phyloP scores from a whole-genome alignment of 2,888 invertebrate genomes.

The Zhengitettix transpicula region DNA sequence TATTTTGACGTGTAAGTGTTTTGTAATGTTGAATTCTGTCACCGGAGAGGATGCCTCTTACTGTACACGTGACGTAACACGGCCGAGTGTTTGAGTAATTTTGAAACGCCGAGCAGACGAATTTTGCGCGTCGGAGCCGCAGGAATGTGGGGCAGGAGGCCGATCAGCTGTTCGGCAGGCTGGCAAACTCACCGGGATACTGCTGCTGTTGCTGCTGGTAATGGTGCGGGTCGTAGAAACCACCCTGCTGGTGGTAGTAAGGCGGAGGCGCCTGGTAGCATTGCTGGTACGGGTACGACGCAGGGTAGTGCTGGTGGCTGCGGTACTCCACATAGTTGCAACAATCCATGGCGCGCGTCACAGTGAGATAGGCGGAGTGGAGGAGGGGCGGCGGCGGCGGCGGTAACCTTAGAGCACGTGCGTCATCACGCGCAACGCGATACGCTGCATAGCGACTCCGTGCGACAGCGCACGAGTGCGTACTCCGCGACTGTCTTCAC shows the following conservation, averaged over 20 bases:
- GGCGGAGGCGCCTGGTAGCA: neutral
- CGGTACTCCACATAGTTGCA: constrained; percentile 6
- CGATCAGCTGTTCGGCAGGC: neutral
- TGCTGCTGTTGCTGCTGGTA: constrained; percentile 2
- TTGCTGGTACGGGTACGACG: neutral
- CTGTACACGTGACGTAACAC: too few relatives aligned
- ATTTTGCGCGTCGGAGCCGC: too few relatives aligned
- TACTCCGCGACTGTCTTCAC: too few relatives aligned
- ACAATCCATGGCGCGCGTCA: constrained; percentile 2
- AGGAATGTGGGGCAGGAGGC: too few relatives aligned
- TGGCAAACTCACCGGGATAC: neutral
- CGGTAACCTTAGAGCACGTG: neutral
- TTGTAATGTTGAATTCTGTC: too few relatives aligned
- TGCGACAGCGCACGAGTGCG: too few relatives aligned
- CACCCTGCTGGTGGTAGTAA: neutral
- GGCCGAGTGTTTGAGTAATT: too few relatives aligned
- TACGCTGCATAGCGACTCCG: too few relatives aligned
- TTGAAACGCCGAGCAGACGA: too few relatives aligned
- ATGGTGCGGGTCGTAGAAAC: neutral
- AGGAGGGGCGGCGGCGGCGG: neutral
- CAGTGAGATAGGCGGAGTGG: neutral
- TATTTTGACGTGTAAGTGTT: too few relatives aligned
- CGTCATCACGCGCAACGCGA: neutral
- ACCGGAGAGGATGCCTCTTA: too few relatives aligned
- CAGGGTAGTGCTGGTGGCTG: neutral